These are phyloP conservation scores for Atrichornis clamosus DNA, from an alignment of 2,113 vertebrate species.

Conservation along the genomic window DNA sequence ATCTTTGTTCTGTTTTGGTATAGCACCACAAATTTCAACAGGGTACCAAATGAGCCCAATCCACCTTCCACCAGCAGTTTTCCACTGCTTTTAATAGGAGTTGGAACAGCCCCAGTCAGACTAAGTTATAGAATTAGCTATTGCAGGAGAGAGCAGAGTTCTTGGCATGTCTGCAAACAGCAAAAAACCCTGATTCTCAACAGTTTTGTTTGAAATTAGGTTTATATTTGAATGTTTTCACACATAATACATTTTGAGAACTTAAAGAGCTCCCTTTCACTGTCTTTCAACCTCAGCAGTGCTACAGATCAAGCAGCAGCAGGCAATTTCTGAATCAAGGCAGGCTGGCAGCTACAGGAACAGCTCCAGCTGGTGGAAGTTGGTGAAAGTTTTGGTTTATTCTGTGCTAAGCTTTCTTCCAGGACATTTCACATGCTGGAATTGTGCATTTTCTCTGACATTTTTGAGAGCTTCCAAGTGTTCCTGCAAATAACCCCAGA, in stretches of 20 bases:
- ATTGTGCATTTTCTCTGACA: constrained; percentile 13
- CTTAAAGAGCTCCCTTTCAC: constrained; percentile 29
- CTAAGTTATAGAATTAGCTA: not conserved
- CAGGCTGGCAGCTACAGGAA: constrained; percentile 49
- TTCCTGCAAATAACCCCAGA: not conserved
- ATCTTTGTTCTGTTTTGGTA: constrained; percentile 13
- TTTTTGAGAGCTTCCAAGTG: not conserved
- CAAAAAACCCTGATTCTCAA: not conserved
- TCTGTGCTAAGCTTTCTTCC: constrained; percentile 34
- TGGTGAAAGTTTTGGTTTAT: constrained; percentile 51
- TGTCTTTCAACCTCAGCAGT: constrained; percentile 22
- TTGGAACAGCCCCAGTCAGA: not conserved
- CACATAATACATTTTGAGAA: constrained; percentile 35
- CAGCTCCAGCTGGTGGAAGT: constrained; percentile 60
- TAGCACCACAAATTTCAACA: constrained; percentile 22
- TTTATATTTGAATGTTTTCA: constrained; percentile 43
- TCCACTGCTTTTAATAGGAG: not conserved
- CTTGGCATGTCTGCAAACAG: not conserved
- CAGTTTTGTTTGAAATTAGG: constrained; percentile 35
- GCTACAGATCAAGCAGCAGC: constrained; percentile 14
- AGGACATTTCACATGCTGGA: constrained; percentile 1
- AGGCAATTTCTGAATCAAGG: constrained; percentile 4
- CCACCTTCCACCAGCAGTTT: not conserved
- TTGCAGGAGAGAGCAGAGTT: not conserved
- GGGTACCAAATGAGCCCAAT: not conserved